A percentile compares a stretch with the other conserved stretches of the same genome.
phyloP scores from a whole-genome alignment of 2,113 vertebrate genomes.

The Grantiella picta region DNA sequence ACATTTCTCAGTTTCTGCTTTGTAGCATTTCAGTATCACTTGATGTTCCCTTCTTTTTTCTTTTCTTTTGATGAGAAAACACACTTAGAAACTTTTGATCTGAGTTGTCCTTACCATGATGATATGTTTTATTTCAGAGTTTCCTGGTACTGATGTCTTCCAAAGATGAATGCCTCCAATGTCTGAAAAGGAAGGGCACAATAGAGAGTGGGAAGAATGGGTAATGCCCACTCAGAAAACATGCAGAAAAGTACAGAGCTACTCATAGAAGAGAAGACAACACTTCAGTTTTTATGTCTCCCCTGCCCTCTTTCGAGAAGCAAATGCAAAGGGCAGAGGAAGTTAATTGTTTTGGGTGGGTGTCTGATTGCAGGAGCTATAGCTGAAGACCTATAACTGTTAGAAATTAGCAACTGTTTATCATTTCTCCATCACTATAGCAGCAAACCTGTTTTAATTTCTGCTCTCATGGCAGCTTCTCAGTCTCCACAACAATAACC shows the following conservation, averaged over 20 bases:
- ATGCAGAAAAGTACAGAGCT: not conserved
- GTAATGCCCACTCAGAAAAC: not conserved
- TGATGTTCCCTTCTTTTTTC: not conserved
- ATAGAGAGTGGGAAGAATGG: not conserved
- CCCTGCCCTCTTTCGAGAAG: not conserved
- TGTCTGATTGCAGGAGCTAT: not conserved
- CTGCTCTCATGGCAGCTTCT: not conserved
- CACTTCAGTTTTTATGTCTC: not conserved
- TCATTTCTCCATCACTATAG: not conserved
- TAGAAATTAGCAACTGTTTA: not conserved
- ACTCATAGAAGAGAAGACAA: not conserved
- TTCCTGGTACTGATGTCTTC: not conserved
- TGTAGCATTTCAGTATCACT: not conserved
- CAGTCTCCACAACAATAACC: not conserved
- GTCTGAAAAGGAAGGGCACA: not conserved
- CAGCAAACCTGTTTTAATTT: not conserved
- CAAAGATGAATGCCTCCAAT: not conserved
- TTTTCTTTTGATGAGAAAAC: not conserved
- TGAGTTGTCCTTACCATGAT: not conserved
- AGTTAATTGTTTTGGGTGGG: not conserved
- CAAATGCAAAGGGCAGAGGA: not conserved
- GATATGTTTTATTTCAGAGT: not conserved
- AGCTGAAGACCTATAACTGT: not conserved
- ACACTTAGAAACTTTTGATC: not conserved
- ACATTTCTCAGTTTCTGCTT: not conserved